These are phyloP conservation scores for Chloroclystis v-ata DNA, from an alignment of 2,888 invertebrate genomes.

Conservation along the genomic window DNA sequence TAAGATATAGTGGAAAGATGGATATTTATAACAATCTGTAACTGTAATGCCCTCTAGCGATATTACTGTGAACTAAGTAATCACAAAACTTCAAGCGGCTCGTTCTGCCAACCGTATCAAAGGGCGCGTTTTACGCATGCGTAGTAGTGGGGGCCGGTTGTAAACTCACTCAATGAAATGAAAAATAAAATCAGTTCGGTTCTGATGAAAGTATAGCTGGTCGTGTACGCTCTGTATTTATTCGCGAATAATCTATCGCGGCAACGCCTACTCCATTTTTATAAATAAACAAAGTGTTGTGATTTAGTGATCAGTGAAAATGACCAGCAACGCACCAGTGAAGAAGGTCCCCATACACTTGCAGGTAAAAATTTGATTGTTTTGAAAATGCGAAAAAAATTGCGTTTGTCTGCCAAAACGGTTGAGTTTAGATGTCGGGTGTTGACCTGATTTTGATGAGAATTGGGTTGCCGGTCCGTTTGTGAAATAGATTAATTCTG, in stretches of 20 bases:
- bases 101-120: slow-evolving; percentile 39
- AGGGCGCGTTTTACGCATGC: slow-evolving; percentile 64
- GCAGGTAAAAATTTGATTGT: slow-evolving; percentile 82
- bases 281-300: slow-evolving; percentile 63
- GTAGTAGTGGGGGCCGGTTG: slow-evolving; percentile 58
- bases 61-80: slow-evolving; percentile 15
- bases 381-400: slow-evolving; percentile 37
- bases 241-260: slow-evolving; percentile 44
- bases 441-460: slow-evolving; percentile 34
- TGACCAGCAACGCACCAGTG: slow-evolving; percentile 84
- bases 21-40: no score
- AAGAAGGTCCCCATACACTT: slow-evolving; percentile 97
- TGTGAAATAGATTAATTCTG: slow-evolving; percentile 25
- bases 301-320: slow-evolving; percentile 65
- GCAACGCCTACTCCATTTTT: slow-evolving; percentile 59
- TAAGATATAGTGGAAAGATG: background rate
- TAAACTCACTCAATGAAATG: slow-evolving; percentile 57
- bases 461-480: slow-evolving; percentile 34
- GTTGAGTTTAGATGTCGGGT: slow-evolving; percentile 1
- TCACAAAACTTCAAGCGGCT: slow-evolving; percentile 13
- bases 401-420: slow-evolving; percentile 1
- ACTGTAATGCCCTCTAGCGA: slow-evolving; percentile 31
- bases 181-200: slow-evolving; percentile 56
- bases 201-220: slow-evolving; percentile 40
- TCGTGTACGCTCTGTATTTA: slow-evolving; percentile 27